These are phyloP conservation scores for Lydus trimaculatus DNA, from an alignment of 2,888 invertebrate species.

Conservation along the genomic window DNA sequence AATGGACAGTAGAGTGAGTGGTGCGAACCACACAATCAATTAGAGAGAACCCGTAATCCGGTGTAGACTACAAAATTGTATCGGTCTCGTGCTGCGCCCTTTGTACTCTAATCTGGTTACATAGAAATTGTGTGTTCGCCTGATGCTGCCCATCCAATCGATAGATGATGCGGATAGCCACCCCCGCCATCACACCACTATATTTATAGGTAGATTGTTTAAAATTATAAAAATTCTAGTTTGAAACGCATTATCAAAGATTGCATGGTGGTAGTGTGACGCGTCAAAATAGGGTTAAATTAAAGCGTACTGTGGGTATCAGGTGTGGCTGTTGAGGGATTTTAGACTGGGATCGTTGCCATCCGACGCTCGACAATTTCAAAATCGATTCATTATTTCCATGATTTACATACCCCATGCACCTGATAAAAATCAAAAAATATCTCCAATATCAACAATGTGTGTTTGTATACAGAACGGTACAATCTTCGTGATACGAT, in stretches of 20 bases:
- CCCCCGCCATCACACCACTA: neutral
- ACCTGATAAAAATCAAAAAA: neutral
- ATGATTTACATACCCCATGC: neutral
- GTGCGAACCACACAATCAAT: conserved; percentile 42
- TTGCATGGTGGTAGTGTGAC: neutral
- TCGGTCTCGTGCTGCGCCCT: conserved; percentile 39
- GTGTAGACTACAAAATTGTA: conserved; percentile 18
- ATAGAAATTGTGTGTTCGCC: conserved; percentile 50
- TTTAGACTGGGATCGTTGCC: conserved; percentile 10
- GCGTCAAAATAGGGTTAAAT: conserved; percentile 2
- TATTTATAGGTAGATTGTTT: neutral
- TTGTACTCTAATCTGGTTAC: conserved; percentile 57
- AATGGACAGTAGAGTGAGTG: conserved; percentile 19
- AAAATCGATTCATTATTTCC: neutral
- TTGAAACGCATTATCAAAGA: neutral
- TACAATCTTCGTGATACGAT: neutral
- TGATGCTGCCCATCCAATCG: conserved; percentile 36
- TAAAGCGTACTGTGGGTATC: neutral
- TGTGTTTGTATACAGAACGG: neutral
- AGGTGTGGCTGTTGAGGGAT: neutral
- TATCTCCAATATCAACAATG: neutral
- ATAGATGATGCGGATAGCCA: conserved; percentile 22
- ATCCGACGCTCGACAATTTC: conserved; percentile 16
- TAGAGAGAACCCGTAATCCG: conserved; percentile 37
- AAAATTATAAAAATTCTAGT: neutral